These are phyloP conservation scores for Monodelphis domestica DNA, from an alignment of 2,797 vertebrate species.

Conservation along the genomic window DNA sequence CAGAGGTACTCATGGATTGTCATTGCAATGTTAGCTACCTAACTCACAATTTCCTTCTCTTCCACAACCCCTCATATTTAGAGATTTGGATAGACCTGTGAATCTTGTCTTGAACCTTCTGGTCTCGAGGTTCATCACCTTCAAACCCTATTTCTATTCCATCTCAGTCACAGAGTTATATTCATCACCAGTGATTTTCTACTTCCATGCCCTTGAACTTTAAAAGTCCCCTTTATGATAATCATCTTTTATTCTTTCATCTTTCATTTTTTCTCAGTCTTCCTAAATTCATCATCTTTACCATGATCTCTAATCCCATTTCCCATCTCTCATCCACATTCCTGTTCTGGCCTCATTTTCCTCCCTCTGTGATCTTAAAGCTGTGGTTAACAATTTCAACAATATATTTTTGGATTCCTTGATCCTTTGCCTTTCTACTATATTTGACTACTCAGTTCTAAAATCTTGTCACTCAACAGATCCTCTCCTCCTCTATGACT, in stretches of 20 bases:
- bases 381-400: not conserved
- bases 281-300: not conserved
- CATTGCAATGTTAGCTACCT: no score
- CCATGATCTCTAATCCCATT: not conserved
- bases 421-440: no score
- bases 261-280: not conserved
- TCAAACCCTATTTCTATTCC: not conserved
- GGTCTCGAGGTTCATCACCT: not conserved
- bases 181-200: not conserved
- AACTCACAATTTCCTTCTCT: not conserved
- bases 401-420: no score
- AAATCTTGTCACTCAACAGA: no score
- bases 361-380: not conserved
- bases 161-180: not conserved
- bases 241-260: not conserved
- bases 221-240: not conserved
- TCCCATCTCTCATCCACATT: not conserved
- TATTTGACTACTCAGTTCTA: no score
- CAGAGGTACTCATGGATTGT: not conserved
- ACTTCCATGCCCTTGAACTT: not conserved
- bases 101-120: not conserved
- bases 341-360: not conserved
- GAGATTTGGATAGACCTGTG: not conserved
- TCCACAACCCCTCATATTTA: not conserved
- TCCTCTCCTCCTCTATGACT: no score